These are phyloP conservation scores for Agapornis roseicollis DNA, from an alignment of 2,113 vertebrate species.

Conservation along the genomic window DNA sequence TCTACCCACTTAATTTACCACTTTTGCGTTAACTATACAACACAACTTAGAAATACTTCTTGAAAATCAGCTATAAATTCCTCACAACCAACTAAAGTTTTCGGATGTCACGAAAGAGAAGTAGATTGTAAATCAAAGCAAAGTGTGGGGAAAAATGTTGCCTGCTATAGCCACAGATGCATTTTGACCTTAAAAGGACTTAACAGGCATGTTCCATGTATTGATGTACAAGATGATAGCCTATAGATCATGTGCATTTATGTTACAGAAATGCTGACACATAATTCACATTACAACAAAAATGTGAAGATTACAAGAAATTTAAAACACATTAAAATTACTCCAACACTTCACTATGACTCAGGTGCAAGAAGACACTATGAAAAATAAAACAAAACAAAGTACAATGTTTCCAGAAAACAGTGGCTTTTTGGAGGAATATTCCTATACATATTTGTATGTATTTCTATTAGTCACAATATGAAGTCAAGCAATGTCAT, in stretches of 20 bases:
- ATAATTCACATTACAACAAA: not conserved
- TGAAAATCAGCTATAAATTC: not conserved
- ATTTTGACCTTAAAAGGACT: not conserved
- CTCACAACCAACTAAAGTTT: not conserved
- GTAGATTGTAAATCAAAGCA: not conserved
- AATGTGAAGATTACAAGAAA: not conserved
- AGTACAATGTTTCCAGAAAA: not conserved
- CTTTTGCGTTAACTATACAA: not conserved
- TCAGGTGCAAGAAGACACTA: not conserved
- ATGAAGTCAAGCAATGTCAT: not conserved
- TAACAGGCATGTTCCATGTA: rapidly evolving
- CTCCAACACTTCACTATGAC: not conserved
- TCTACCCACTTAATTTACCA: not conserved
- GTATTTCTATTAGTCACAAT: not conserved
- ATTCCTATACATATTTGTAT: not conserved
- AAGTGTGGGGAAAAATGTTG: not conserved
- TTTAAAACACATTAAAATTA: not conserved
- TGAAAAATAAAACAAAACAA: not conserved
- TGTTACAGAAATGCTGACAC: not conserved
- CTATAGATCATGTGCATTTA: not conserved
- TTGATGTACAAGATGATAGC: not conserved
- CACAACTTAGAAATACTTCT: not conserved
- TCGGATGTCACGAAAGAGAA: not conserved
- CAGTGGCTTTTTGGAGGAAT: not conserved
- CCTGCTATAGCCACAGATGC: not conserved